phyloP scores from a whole-genome alignment of 2,888 invertebrate genomes.

The Diplazon laetatorius region DNA sequence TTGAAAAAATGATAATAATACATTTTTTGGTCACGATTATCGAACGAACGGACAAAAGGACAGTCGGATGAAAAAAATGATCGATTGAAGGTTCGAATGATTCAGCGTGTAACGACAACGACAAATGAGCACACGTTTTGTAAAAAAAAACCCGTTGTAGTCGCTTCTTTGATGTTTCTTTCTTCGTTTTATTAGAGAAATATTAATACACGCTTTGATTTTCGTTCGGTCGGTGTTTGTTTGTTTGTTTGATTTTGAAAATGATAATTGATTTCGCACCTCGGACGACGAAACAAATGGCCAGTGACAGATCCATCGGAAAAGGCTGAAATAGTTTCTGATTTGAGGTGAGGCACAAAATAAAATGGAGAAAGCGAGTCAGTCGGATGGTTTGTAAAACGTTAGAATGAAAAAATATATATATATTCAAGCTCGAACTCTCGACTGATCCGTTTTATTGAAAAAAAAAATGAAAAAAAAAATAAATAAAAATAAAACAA shows the following conservation, averaged over 20 bases:
- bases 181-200: slow-evolving; percentile 31
- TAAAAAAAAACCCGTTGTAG: too few relatives aligned
- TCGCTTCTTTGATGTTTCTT: background rate
- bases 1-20: too few relatives aligned
- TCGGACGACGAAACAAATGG: slow-evolving; percentile 53
- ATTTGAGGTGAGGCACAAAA: slow-evolving; percentile 2
- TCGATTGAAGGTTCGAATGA: too few relatives aligned
- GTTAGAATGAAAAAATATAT: background rate
- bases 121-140: too few relatives aligned
- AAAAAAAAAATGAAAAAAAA: too few relatives aligned
- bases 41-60: background rate
- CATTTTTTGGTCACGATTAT: background rate
- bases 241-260: slow-evolving; percentile 11
- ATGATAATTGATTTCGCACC: slow-evolving; percentile 48
- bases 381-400: background rate
- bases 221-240: slow-evolving; percentile 33
- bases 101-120: too few relatives aligned
- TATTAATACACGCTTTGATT: slow-evolving; percentile 50
- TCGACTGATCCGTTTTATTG: background rate
- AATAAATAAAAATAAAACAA: too few relatives aligned
- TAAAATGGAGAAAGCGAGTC: background rate
- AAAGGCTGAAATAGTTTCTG: slow-evolving; percentile 37
- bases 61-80: background rate
- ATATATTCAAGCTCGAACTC: background rate
- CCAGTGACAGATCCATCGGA: slow-evolving; percentile 6